Evolutionary conservation across 1,140 invertebrate genomes (phyloP).

Genomic region (Hydropsyche tenuis): DNA sequence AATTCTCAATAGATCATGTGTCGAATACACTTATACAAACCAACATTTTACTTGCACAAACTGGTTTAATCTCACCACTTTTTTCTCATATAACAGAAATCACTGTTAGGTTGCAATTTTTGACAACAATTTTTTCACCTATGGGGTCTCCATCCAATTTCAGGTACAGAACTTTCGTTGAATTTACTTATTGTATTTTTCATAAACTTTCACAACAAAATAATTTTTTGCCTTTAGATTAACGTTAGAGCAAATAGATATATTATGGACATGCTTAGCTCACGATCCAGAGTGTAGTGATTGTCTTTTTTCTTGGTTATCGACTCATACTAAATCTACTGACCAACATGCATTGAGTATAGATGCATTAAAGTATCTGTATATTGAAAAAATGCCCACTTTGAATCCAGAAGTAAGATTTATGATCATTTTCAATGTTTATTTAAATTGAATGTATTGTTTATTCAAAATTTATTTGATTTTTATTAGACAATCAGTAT

Average conservation of each 20-base stretch:
- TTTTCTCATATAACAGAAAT: conserved; percentile 90
- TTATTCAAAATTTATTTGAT: conserved; percentile 28
- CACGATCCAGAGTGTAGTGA: conserved; percentile 83
- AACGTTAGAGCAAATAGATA: conserved; percentile 87
- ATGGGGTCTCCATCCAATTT: conserved; percentile 88
- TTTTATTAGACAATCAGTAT: conserved; percentile 78
- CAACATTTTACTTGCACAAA: conserved; percentile 46
- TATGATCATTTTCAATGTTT: not conserved
- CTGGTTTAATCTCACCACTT: conserved; percentile 56
- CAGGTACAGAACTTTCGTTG: conserved; percentile 60
- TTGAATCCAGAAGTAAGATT: conserved; percentile 75
- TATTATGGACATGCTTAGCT: conserved; percentile 88
- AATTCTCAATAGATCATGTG: conserved; percentile 49
- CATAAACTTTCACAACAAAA: conserved; percentile 35
- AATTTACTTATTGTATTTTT: conserved; percentile 14
- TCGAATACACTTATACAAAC: conserved; percentile 51
- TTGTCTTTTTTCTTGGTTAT: conserved; percentile 90
- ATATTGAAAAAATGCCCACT: conserved; percentile 87
- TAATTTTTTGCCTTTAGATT: conserved; percentile 64
- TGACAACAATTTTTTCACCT: conserved; percentile 91
- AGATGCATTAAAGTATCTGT: conserved; percentile 86
- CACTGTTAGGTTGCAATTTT: conserved; percentile 87
- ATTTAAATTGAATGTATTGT: not conserved
- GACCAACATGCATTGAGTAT: conserved; percentile 88
- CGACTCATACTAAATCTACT: conserved; percentile 87